phyloP scores from a whole-genome alignment of 2,797 vertebrate species.

The Rhinatrema bivittatum region DNA sequence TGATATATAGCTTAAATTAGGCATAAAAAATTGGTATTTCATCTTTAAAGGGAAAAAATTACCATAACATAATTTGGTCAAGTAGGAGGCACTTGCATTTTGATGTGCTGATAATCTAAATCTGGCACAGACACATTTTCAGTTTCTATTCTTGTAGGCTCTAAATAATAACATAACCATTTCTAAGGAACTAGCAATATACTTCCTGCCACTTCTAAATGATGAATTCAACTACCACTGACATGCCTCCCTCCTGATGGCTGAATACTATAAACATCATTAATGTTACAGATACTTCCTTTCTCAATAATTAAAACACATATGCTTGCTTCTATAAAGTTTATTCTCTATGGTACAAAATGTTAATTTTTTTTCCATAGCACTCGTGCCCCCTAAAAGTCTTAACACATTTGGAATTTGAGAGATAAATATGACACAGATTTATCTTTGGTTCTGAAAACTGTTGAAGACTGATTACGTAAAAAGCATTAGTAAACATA shows the following conservation, averaged over 20 bases:
- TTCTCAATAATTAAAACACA: too few relatives aligned
- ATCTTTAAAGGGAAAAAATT: slow-evolving; percentile 32
- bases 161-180: slow-evolving; percentile 12
- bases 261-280: too few relatives aligned
- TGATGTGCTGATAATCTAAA: slow-evolving; percentile 27
- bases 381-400: too few relatives aligned
- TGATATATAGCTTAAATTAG: slow-evolving; percentile 38
- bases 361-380: background rate
- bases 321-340: too few relatives aligned
- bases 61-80: slow-evolving; percentile 32
- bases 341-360: background rate
- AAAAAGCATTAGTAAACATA: too few relatives aligned
- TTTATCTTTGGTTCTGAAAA: too few relatives aligned
- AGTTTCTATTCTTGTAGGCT: slow-evolving; percentile 7
- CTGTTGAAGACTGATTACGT: too few relatives aligned
- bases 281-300: too few relatives aligned
- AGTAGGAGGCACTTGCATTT: slow-evolving; percentile 23
- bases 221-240: too few relatives aligned
- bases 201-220: too few relatives aligned
- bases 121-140: slow-evolving; percentile 11
- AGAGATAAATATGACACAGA: too few relatives aligned
- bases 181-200: slow-evolving; percentile 4
- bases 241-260: too few relatives aligned
- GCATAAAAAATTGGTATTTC: slow-evolving; percentile 27
- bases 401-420: background rate